Conservation (phyloP, 2,888 invertebrate genomes). For the Ferrisia virgata region DNA sequence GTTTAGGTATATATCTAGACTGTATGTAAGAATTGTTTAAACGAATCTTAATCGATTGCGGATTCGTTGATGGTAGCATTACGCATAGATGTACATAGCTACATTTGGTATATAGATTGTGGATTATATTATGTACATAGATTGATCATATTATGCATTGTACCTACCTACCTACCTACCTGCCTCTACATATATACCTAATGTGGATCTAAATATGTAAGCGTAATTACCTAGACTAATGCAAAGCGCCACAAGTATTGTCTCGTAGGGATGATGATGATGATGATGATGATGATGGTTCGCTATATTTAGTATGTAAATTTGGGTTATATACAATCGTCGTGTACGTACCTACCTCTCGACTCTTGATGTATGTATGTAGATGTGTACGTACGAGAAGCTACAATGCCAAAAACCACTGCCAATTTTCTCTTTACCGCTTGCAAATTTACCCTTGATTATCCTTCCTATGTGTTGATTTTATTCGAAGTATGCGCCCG, state of each 20-base stretch:
- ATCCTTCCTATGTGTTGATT: constrained; percentile 10
- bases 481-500: constrained; percentile 13
- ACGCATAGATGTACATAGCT: too few relatives aligned
- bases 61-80: constrained; percentile 9
- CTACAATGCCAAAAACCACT: constrained; percentile 27
- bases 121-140: too few relatives aligned
- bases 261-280: too few relatives aligned
- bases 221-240: background rate
- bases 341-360: background rate
- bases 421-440: constrained; percentile 31
- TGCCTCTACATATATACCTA: too few relatives aligned
- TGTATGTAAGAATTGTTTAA: too few relatives aligned
- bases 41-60: constrained; percentile 10
- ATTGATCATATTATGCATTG: too few relatives aligned
- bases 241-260: background rate
- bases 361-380: too few relatives aligned
- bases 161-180: too few relatives aligned
- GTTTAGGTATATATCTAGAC: background rate
- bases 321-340: constrained; percentile 7
- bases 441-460: constrained; percentile 26
- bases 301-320: constrained; percentile 19
- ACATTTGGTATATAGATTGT: too few relatives aligned
- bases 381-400: background rate
- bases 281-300: too few relatives aligned
- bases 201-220: too few relatives aligned